Percentiles rank a stretch among this genome's conserved stretches.
Conservation (phyloP, 2,888 invertebrate species). For the Miltochrista miniata region DNA sequence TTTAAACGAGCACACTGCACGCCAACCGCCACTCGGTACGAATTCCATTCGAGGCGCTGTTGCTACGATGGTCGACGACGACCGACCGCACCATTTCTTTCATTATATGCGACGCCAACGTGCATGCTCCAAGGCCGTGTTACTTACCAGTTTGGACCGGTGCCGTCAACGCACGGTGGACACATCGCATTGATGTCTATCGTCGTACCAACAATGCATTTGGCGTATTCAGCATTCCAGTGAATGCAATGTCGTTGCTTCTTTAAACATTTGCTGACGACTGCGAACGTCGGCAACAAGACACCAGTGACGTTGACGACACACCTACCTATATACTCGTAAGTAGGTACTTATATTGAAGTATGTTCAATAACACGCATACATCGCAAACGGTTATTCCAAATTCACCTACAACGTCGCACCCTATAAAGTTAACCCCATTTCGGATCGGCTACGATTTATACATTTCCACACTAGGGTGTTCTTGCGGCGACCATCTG, state of each 20-base stretch:
- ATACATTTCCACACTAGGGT: conserved; percentile 60
- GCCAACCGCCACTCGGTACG: conserved; percentile 74
- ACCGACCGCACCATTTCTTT: conserved; percentile 66
- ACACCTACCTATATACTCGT: neutral
- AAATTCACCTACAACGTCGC: conserved; percentile 30
- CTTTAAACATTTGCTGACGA: conserved; percentile 9
- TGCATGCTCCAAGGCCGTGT: conserved; percentile 69
- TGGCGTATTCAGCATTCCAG: conserved; percentile 21
- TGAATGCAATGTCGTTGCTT: conserved; percentile 4
- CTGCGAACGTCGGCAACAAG: conserved; percentile 11
- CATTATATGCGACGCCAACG: conserved; percentile 55
- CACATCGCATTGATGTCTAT: conserved; percentile 41
- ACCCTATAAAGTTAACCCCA: conserved; percentile 44
- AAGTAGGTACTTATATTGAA: conserved; percentile 16
- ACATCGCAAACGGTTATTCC: conserved; percentile 6
- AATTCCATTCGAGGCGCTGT: conserved; percentile 73
- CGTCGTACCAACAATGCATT: conserved; percentile 25
- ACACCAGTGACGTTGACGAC: conserved; percentile 6
- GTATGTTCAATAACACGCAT: conserved; percentile 11
- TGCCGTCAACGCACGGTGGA: conserved; percentile 59
- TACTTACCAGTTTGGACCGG: conserved; percentile 68
- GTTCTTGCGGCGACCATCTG: conserved; percentile 77
- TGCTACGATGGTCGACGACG: conserved; percentile 61
- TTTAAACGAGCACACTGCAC: conserved; percentile 79
- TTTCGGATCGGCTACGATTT: conserved; percentile 44